Percentiles rank a stretch among this genome's conserved stretches.
Evolutionary conservation across 2,113 vertebrate species (phyloP).

Genomic region (Reinhardtius hippoglossoides): DNA sequence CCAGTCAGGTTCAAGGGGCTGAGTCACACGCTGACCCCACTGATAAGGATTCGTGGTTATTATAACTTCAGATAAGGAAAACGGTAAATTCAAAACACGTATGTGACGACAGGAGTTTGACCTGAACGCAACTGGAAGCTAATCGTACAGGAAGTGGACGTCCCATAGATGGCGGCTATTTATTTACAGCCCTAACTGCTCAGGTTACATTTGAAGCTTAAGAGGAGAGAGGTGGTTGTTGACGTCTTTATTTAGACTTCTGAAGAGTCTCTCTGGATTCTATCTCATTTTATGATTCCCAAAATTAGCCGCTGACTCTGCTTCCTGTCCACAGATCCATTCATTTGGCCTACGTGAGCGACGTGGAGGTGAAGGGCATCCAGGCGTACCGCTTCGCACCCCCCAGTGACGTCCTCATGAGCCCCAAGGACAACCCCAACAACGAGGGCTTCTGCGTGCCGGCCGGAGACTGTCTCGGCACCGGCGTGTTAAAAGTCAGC

Average conservation of each 20-base stretch:
- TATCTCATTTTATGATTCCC: not conserved
- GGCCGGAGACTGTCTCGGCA: constrained; percentile 89
- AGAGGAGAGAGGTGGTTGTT: not conserved
- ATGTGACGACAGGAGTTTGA: not conserved
- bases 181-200: not conserved
- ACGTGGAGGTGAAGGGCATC: constrained; percentile 87
- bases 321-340: constrained; percentile 84
- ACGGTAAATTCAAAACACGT: not conserved
- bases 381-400: constrained; percentile 90
- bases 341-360: constrained; percentile 89
- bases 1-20: not conserved
- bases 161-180: not conserved
- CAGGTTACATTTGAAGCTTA: not conserved
- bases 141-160: not conserved
- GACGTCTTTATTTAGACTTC: not conserved
- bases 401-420: constrained; percentile 89
- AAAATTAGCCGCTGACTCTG: not conserved
- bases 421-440: constrained; percentile 84
- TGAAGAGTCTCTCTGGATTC: not conserved
- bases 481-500: constrained; percentile 94
- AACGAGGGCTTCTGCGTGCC: constrained; percentile 96
- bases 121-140: not conserved
- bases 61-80: no score
- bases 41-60: constrained; percentile 21
- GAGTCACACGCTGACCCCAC: constrained; percentile 9